Conservation (phyloP, 92 coral and sea anemone genomes). For the Diadumene lineata region DNA sequence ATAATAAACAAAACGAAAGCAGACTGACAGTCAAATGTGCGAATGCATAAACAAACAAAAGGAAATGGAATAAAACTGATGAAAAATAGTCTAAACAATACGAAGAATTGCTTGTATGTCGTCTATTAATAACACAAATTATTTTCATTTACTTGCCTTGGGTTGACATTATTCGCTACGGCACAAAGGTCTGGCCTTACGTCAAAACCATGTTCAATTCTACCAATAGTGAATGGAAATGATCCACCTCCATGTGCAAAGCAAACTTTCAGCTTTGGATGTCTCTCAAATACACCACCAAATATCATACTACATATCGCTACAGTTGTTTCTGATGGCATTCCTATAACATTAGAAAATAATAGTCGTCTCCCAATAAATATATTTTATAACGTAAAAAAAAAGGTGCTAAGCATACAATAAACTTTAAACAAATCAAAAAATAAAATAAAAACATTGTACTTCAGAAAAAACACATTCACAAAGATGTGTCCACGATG, state of each 20-base stretch:
- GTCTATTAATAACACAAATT: too few species aligned
- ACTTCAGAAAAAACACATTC: too few species aligned
- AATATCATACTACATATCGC: conserved; percentile 92
- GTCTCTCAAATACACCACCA: conserved; percentile 93
- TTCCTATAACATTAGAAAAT: conserved; percentile 45
- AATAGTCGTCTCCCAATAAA: background rate
- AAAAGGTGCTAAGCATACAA: too few species aligned
- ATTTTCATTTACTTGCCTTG: conserved; percentile 62
- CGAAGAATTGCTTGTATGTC: too few species aligned
- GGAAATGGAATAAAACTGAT: too few species aligned
- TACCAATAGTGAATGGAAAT: conserved; percentile 91
- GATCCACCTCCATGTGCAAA: conserved; percentile 99
- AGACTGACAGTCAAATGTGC: too few species aligned
- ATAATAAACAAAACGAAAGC: too few species aligned
- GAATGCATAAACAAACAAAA: too few species aligned
- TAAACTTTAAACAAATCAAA: too few species aligned
- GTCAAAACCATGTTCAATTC: conserved; percentile 92
- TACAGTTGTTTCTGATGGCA: conserved; percentile 91
- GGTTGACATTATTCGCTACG: conserved; percentile 70
- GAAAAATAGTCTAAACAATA: too few species aligned
- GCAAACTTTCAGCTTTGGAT: conserved; percentile 89
- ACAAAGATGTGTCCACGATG: too few species aligned
- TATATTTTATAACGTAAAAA: background rate
- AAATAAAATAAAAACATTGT: too few species aligned
- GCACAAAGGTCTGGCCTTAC: conserved; percentile 98